Conservation (phyloP, 2,113 vertebrate species). For the Alaudala cheleensis region DNA sequence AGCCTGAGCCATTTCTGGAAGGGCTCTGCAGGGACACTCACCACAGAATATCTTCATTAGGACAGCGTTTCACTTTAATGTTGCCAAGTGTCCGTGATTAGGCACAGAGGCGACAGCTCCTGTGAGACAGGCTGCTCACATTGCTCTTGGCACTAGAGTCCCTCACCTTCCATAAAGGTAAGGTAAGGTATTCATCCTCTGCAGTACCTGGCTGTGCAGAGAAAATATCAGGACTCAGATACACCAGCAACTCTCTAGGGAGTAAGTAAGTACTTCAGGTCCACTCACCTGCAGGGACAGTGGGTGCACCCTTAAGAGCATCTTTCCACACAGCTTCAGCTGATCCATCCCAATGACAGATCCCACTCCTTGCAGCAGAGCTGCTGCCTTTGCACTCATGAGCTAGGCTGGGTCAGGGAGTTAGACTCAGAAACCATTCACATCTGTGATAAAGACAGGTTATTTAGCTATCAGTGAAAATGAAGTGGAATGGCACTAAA, state of each 20-base stretch:
- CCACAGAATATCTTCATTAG: neutral
- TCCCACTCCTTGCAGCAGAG: neutral
- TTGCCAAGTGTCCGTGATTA: neutral
- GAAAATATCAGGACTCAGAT: neutral
- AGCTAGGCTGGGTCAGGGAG: neutral
- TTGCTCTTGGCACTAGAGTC: neutral
- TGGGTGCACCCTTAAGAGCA: neutral
- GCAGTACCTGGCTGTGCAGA: neutral
- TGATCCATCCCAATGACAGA: neutral
- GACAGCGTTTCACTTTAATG: neutral
- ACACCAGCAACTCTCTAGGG: neutral
- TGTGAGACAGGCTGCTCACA: neutral
- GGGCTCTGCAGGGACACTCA: neutral
- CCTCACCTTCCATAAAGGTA: neutral
- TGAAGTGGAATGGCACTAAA: neutral
- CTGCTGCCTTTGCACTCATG: neutral
- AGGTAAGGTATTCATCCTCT: neutral
- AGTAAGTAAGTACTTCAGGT: neutral
- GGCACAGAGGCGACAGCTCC: neutral
- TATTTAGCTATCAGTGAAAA: neutral
- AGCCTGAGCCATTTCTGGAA: neutral
- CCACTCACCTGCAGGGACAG: neutral
- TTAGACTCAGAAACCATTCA: neutral
- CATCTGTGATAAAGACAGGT: neutral
- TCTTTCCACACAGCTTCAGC: neutral